Evolutionary conservation across 2,797 vertebrate species (phyloP).

Genomic region (Dallia pectoralis): DNA sequence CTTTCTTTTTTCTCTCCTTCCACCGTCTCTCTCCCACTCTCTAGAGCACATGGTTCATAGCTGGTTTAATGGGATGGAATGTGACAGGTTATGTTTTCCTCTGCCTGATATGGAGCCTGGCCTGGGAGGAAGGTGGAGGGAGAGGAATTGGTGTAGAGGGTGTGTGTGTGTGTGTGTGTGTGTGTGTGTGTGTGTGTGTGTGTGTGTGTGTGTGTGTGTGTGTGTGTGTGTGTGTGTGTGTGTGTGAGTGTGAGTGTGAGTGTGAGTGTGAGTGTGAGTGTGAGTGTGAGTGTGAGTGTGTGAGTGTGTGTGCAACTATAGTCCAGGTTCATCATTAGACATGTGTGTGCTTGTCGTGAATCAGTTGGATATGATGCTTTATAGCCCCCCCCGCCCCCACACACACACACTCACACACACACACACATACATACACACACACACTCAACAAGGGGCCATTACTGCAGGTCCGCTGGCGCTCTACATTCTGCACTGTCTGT

Average conservation of each 20-base stretch:
- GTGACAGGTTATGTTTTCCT: conserved; percentile 79
- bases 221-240: conserved; percentile 56
- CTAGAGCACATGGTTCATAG: conserved; percentile 73
- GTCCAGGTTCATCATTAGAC: conserved; percentile 66
- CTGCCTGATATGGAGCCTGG: conserved; percentile 69
- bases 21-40: conserved; percentile 30
- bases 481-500: conserved; percentile 70
- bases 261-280: conserved; percentile 29
- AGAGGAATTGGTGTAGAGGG: conserved; percentile 28
- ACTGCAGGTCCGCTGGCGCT: conserved; percentile 63
- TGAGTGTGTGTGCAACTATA: conserved; percentile 44
- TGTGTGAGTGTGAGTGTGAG: conserved; percentile 30
- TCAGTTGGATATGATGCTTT: conserved; percentile 65
- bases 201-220: conserved; percentile 42
- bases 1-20: conserved; percentile 24
- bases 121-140: conserved; percentile 50
- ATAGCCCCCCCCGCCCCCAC: conserved; percentile 23
- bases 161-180: conserved; percentile 29
- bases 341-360: conserved; percentile 66
- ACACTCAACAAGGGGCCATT: conserved; percentile 67
- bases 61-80: conserved; percentile 84
- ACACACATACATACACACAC: conserved; percentile 39
- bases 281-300: conserved; percentile 25
- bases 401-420: conserved; percentile 39
- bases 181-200: conserved; percentile 61